Conservation (phyloP, 2,113 vertebrate genomes). For the Cheirogaleus medius region DNA sequence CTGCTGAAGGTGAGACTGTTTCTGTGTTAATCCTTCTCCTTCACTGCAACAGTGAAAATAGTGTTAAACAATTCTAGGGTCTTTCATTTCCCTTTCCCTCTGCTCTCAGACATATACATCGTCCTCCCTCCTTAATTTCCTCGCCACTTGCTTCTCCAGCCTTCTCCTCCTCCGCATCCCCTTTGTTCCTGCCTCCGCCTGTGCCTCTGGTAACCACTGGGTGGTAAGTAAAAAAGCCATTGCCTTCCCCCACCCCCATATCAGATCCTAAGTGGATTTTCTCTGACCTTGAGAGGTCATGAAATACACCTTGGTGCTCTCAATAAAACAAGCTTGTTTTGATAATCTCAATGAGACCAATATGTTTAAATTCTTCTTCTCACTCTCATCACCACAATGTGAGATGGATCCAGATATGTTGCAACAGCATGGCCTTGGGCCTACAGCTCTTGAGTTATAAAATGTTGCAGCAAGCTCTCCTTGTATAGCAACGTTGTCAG, state of each 20-base stretch:
- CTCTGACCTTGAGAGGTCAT: neutral
- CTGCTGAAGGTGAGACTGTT: neutral
- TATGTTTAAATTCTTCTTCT: slow-evolving; percentile 52
- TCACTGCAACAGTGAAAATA: neutral
- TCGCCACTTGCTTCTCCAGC: neutral
- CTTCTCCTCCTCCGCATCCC: neutral
- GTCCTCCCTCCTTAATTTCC: neutral
- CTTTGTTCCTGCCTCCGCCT: neutral
- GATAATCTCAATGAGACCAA: neutral
- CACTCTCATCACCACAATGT: neutral
- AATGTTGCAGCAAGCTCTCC: slow-evolving; percentile 24
- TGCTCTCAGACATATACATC: neutral
- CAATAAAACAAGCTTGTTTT: neutral
- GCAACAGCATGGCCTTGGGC: slow-evolving; percentile 1
- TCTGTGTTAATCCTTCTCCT: neutral
- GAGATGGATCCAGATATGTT: slow-evolving; percentile 36
- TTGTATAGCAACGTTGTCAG: slow-evolving; percentile 19
- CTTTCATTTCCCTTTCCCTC: neutral
- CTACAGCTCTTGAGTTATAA: slow-evolving; percentile 2
- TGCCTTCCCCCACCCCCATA: neutral
- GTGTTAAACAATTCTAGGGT: neutral
- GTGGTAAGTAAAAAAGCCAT: neutral
- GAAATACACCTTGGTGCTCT: slow-evolving; percentile 11
- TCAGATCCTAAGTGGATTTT: neutral
- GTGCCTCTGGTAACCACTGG: neutral